Percentiles rank a stretch among this genome's conserved stretches.
Conservation (phyloP, 2,888 invertebrate genomes). For the Clivina fossor region DNA sequence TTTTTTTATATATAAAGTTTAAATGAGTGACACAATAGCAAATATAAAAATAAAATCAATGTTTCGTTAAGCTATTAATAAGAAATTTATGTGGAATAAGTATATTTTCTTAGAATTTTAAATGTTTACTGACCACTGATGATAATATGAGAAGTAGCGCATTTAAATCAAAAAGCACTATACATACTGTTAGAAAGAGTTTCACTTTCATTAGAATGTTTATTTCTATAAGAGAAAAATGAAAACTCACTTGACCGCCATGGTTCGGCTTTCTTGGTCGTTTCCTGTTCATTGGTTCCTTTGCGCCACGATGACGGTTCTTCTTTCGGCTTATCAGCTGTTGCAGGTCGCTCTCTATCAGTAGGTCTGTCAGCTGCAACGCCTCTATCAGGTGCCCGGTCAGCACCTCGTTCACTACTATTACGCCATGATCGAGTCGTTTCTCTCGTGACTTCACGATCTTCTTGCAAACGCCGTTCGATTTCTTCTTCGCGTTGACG, state of each 20-base stretch:
- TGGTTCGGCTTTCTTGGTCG: conserved; percentile 43
- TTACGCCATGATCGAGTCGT: conserved; percentile 41
- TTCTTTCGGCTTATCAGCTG: conserved; percentile 9
- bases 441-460: conserved; percentile 47
- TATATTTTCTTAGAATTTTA: not conserved
- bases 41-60: too few species aligned
- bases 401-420: conserved; percentile 23
- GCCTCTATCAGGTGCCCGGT: not conserved
- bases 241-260: conserved; percentile 45
- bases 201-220: not conserved
- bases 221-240: not conserved
- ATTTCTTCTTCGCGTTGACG: conserved; percentile 73
- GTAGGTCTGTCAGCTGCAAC: conserved; percentile 35
- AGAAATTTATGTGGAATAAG: too few species aligned
- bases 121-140: not conserved
- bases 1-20: too few species aligned
- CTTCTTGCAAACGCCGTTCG: conserved; percentile 63
- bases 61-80: too few species aligned
- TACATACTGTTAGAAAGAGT: not conserved
- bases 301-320: conserved; percentile 34
- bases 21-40: too few species aligned
- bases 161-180: not conserved
- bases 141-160: not conserved
- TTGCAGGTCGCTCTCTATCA: conserved; percentile 15
- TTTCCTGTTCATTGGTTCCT: conserved; percentile 33